Evolutionary conservation across 2,113 vertebrate genomes (phyloP).

Genomic region (Fulica atra): DNA sequence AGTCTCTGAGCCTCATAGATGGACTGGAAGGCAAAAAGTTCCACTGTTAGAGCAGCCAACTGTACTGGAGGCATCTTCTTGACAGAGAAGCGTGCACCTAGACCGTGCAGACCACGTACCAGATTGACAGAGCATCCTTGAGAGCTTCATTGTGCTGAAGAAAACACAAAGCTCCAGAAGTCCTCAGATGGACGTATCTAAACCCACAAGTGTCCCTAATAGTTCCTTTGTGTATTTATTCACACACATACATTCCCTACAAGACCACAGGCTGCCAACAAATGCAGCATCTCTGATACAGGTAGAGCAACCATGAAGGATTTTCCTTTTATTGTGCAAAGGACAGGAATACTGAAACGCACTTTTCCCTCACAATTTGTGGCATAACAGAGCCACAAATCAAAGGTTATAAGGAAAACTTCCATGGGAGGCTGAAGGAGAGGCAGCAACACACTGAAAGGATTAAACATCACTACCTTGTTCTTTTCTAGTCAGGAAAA

Average conservation of each 20-base stretch:
- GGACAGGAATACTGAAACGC: background rate
- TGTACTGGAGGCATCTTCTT: background rate
- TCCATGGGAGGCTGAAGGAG: background rate
- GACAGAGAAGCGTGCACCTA: background rate
- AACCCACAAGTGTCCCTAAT: background rate
- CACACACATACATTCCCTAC: background rate
- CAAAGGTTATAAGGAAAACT: background rate
- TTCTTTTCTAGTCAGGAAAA: background rate
- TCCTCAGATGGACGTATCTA: background rate
- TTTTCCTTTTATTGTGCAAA: background rate
- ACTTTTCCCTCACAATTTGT: background rate
- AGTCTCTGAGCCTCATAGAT: background rate
- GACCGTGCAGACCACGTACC: background rate
- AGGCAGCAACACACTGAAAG: background rate
- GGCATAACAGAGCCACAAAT: background rate
- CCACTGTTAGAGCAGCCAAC: background rate
- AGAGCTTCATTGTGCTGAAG: background rate
- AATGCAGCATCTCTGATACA: accelerated
- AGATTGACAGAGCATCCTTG: background rate
- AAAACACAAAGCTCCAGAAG: background rate
- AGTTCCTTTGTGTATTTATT: background rate
- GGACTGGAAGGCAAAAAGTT: background rate
- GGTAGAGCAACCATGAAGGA: background rate
- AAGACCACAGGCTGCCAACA: background rate
- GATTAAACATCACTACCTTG: background rate